Base-by-base conservation (phyloP, 2,113 vertebrate species). In the Archilochus colubris region DNA sequence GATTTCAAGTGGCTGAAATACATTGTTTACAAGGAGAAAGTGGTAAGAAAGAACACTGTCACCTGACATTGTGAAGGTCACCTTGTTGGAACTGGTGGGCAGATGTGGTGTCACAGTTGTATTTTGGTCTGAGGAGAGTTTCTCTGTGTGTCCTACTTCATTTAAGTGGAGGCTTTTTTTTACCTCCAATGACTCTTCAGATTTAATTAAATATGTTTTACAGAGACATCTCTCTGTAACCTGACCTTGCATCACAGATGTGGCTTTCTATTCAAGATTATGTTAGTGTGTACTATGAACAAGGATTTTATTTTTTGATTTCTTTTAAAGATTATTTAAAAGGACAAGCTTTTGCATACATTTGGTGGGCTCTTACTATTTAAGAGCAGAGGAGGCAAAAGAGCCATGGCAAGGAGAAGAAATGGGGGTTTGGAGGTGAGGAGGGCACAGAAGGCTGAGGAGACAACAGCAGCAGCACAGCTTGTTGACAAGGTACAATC, bases 1-100 rank as follows among this genome's bases (percentile, higher is more conserved):
- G 99, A 99, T 97, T 99, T 99, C 97, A 99, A 98, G 97, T 99
- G 99, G 99, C 97, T 99, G 89, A 98, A 98, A 95, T 99, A 99
- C 94, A 99, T 99, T 97, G 99, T 99, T 97, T 99, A 98, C 97
- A 99, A 99, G 95, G 99, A 99, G 96, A 99, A 98, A 97, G 98
- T 99, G 99, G 99, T 99, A 98, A 98, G 99, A 96, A 68, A 98
- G 99, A 96, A 68, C 0, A 0, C 66, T 78, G 44, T 61, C 66
- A 68, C 51, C 51, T 94, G 86, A 17, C 44, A 24, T 48, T 91
- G 23, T 67, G 53, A 81, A 61, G 48, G 62, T 81, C 88, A 64
- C 28, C 21, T 91, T 30, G 57, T 78, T 78, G 40, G 38, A 43
- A 74, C 19, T 0, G 3, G 31, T 77, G 76, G 80, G 77, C 33